A percentile compares a stretch with the other conserved stretches of the same genome.
phyloP scores from a whole-genome alignment of 2,113 vertebrate genomes.

The Ammospiza caudacuta region DNA sequence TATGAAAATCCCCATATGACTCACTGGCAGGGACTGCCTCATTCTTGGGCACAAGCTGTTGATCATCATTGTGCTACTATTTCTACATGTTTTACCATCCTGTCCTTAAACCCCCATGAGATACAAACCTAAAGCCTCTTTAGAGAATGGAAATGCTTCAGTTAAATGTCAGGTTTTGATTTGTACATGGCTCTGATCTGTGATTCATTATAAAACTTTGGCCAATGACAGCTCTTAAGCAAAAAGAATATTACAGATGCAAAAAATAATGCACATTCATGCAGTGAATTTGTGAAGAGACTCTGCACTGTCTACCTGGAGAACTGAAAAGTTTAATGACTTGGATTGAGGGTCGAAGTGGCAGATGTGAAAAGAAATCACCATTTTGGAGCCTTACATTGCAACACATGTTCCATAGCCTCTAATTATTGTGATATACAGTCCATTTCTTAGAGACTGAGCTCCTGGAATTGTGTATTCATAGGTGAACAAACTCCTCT shows the following conservation, averaged over 20 bases:
- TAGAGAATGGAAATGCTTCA: neutral
- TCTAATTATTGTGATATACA: neutral
- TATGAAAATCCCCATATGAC: neutral
- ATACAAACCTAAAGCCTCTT: neutral
- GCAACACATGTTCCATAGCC: neutral
- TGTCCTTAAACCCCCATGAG: neutral
- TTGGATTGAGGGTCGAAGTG: neutral
- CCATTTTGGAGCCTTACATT: neutral
- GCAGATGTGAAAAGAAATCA: neutral
- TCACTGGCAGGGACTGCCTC: neutral
- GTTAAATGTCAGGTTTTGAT: neutral
- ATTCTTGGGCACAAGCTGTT: neutral
- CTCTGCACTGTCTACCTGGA: neutral
- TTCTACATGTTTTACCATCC: neutral
- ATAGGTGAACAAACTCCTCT: neutral
- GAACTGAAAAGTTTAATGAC: neutral
- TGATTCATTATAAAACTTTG: neutral
- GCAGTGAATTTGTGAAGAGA: neutral
- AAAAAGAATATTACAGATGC: neutral
- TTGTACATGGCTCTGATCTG: neutral
- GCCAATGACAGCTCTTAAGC: neutral
- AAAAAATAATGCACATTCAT: neutral
- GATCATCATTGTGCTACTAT: neutral
- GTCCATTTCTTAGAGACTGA: neutral
- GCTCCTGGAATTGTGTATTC: neutral